These are phyloP conservation scores for Tetragonula clypearis DNA, from an alignment of 1,140 invertebrate species.

Conservation along the genomic window DNA sequence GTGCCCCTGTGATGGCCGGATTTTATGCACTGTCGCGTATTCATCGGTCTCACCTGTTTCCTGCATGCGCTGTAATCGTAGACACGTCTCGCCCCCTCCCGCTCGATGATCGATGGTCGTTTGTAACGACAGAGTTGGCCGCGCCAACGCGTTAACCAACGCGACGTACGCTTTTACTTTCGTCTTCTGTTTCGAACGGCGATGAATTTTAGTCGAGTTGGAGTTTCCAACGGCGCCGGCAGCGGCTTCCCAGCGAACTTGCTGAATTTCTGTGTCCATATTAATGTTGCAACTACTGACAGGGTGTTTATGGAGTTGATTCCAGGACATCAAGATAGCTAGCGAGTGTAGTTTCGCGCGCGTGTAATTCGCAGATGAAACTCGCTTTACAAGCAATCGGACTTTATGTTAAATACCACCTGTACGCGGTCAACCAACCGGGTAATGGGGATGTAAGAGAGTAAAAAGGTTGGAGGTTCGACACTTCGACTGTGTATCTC, in stretches of 20 bases:
- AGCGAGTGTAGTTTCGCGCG: no score
- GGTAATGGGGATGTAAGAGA: no score
- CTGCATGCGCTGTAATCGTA: slow-evolving; percentile 30
- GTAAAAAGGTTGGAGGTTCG: no score
- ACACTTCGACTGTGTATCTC: no score
- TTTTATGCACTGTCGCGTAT: slow-evolving; percentile 63
- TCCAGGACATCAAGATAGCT: no score
- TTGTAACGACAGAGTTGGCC: neutral
- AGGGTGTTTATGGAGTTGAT: no score
- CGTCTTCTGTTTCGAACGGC: no score
- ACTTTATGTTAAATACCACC: no score
- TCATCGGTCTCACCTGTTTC: slow-evolving; percentile 52
- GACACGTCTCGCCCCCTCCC: neutral
- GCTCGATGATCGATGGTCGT: slow-evolving; percentile 45
- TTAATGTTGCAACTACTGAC: neutral
- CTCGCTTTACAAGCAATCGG: no score
- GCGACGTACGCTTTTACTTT: neutral
- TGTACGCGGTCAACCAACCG: no score
- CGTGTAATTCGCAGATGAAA: no score
- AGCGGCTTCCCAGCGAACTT: neutral
- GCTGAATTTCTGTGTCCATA: neutral
- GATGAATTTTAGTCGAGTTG: neutral
- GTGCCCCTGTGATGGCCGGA: slow-evolving; percentile 50
- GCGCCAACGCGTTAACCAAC: neutral
- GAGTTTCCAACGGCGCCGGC: no score